Evolutionary conservation across 2,888 invertebrate species (phyloP), one percentile per base, ranked within the genome.

Genomic region (Lasius platythorax): DNA sequence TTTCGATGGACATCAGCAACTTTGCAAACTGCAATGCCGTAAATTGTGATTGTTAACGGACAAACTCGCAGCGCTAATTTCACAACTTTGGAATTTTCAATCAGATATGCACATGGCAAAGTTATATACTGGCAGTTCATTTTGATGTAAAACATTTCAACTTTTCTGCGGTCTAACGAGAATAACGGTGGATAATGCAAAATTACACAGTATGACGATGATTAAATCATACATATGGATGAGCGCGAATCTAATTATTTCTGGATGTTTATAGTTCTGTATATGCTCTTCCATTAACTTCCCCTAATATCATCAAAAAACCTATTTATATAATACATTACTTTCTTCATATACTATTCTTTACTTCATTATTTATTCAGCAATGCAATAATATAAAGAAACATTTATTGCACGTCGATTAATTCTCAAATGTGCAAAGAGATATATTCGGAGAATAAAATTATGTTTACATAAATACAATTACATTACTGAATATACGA

Each of bases 31-130:
- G 9, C 9, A n/a, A 53, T 53, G 56, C 23, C 18, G 67, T 33
- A 79, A 79, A 79, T 72, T 72, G 23, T 58, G 58, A 79, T 33
- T 56, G 70, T 56, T 78, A 70, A 78, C n/a, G 58, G 72, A 79
- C 78, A 79, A 79, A 72, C 73, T 72, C 58, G 70, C 18, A 56
- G 18, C 37, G 40, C 37, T 72, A 79, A 79, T 79, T 72, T 58
- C 23, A 3, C 23, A 72, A 79, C 73, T 79, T 79, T 58, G 30
- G 2, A 79, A 72, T 79, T 79, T 79, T 72, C 58, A 68, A 68
- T 78, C 78, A 68, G 78, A 78, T 78, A 78, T 43, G 50, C 8
- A 53, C 40, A 53, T 28, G 40, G 15, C 28, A 40, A 56, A 78
- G 78, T 68, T 78, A 78, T 43, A n/a, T 56, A n/a, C 56, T 5